A percentile compares a stretch with the other conserved stretches of the same genome.
Conservation (phyloP, 2,113 vertebrate species). For the Campylorhamphus procurvoides region DNA sequence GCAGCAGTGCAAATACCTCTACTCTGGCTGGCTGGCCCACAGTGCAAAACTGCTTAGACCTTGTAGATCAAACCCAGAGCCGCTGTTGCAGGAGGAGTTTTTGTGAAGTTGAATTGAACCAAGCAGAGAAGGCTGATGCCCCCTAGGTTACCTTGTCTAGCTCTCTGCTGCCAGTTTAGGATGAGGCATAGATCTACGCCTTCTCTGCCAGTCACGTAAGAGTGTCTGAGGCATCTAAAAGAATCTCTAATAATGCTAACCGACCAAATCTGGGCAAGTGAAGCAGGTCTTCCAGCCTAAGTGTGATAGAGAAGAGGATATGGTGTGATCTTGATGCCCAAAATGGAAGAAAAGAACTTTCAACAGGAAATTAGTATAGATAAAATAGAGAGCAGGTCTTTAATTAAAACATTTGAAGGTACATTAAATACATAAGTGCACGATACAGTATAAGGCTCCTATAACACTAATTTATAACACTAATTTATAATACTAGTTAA, state of each 20-base stretch:
- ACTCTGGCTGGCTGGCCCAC: background rate
- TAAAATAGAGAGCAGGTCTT: background rate
- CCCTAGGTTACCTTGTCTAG: background rate
- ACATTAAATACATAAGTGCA: background rate
- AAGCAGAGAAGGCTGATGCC: background rate
- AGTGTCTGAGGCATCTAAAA: background rate
- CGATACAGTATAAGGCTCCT: background rate
- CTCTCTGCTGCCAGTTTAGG: background rate
- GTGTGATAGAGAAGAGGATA: background rate
- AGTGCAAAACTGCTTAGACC: background rate
- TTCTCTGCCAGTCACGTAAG: background rate
- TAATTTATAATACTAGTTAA: background rate
- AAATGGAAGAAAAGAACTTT: background rate
- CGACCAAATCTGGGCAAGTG: background rate
- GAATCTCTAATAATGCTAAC: background rate
- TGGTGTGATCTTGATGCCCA: no score
- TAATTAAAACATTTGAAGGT: background rate
- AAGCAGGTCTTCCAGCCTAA: background rate
- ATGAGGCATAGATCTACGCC: background rate
- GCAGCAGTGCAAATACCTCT: background rate
- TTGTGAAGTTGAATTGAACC: background rate
- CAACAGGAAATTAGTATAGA: background rate
- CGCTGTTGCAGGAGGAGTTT: background rate
- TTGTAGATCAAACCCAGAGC: background rate
- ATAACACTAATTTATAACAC: background rate